Base-by-base conservation (phyloP, 1,140 invertebrate species). In the Brachionus angularis region DNA sequence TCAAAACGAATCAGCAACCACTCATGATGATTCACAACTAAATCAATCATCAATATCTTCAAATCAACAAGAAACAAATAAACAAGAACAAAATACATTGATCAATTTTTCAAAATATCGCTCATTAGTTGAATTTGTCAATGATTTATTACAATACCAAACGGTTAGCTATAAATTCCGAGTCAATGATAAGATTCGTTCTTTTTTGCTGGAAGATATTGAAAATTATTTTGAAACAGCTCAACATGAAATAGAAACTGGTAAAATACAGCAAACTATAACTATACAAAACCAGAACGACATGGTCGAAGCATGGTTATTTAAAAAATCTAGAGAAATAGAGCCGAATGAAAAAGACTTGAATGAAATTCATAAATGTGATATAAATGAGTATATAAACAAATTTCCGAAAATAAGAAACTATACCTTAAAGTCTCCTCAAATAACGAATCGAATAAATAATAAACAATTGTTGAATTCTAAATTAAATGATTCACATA, bases 41-140 rank as follows among this genome's bases (percentile, higher is more conserved):
- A 58, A 58, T 33, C n/a, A n/a, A n/a, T n/a, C n/a, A n/a, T n/a
- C n/a, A n/a, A n/a, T n/a, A n/a, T n/a, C n/a, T n/a, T n/a, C n/a
- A n/a, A n/a, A n/a, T n/a, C n/a, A n/a, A n/a, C n/a, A n/a, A n/a
- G n/a, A n/a, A n/a, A n/a, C n/a, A n/a, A n/a, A n/a, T n/a, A n/a
- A n/a, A n/a, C 39, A 42, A 16, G 16, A 16, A 10, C 39, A 42
- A 16, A 42, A 16, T 16, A 16, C 10, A 10, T 47, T 67, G 39
- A 67, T 67, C 8, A 47, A 67, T 23, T 67, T 67, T 67, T 67
- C 62, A 16, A 67, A 67, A 14, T 67, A 67, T 23, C 62, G 62
- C 21, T 27, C 47, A 1, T 34, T 50, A 21, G 42, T 67, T 14
- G 62, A 67, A 29, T 67, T 67, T 29, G 47, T 67, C 29, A 67